These are phyloP conservation scores for Benthosema pterotum DNA, from an alignment of 2,797 vertebrate genomes.

Conservation along the genomic window DNA sequence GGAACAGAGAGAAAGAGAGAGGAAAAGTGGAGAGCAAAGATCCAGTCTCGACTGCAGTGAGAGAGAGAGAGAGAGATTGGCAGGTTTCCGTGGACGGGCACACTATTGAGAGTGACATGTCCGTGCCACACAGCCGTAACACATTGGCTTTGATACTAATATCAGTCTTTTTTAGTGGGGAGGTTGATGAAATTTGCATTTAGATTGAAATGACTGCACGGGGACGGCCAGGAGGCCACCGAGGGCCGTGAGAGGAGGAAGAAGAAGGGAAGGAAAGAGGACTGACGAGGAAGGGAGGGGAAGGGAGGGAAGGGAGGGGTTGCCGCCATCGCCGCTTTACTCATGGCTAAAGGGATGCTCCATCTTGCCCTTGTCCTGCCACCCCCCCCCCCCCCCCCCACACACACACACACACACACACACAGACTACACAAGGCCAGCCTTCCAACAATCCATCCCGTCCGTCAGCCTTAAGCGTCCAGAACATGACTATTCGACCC, in stretches of 20 bases:
- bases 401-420: neutral
- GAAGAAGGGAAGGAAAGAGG: constrained; percentile 5
- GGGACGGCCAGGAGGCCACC: constrained; percentile 70
- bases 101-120: constrained; percentile 62
- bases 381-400: neutral
- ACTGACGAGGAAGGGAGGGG: neutral
- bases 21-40: constrained; percentile 25
- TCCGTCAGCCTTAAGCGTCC: constrained; percentile 13
- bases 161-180: constrained; percentile 75
- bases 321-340: constrained; percentile 28
- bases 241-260: constrained; percentile 60
- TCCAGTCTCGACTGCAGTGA: constrained; percentile 45
- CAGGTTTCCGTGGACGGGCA: constrained; percentile 48
- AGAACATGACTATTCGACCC: neutral
- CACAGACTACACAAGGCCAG: constrained; percentile 1
- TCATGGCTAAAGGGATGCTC: constrained; percentile 33
- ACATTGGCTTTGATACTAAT: constrained; percentile 76
- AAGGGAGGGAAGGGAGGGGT: neutral
- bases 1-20: constrained; percentile 6
- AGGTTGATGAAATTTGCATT: constrained; percentile 80
- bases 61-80: constrained; percentile 54
- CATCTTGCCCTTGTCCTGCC: constrained; percentile 14
- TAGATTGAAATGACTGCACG: constrained; percentile 78
- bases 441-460: neutral
- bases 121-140: constrained; percentile 57